Evolutionary conservation across 2,113 vertebrate species (phyloP).

Genomic region (Pandion haliaetus): DNA sequence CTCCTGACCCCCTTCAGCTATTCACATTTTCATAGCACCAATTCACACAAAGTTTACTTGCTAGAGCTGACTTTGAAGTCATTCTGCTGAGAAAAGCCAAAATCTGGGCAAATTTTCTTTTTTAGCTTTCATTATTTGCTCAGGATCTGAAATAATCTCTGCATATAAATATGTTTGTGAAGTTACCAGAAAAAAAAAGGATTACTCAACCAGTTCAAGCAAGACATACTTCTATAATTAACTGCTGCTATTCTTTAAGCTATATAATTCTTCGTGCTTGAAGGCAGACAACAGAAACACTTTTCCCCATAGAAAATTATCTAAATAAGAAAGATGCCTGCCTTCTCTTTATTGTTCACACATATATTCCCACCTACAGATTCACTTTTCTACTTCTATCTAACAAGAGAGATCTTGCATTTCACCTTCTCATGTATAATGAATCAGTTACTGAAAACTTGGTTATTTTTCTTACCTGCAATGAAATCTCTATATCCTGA

Average conservation of each 20-base stretch:
- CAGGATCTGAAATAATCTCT: neutral
- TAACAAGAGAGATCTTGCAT: neutral
- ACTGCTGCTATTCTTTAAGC: neutral
- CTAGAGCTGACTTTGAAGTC: neutral
- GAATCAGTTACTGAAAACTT: neutral
- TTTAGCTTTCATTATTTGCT: neutral
- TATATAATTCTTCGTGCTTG: neutral
- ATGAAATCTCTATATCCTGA: neutral
- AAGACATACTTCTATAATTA: neutral
- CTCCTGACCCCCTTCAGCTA: neutral
- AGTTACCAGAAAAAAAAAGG: neutral
- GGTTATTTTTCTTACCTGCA: neutral
- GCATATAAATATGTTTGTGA: neutral
- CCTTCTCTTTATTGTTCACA: neutral
- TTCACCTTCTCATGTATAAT: neutral
- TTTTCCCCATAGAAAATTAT: neutral
- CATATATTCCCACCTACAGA: neutral
- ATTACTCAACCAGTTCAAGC: neutral
- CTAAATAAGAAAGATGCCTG: neutral
- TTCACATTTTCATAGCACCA: neutral
- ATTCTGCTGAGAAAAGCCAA: neutral
- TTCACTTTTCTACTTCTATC: neutral
- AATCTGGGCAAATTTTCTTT: neutral
- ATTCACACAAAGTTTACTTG: neutral
- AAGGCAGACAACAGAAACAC: neutral